A percentile compares a stretch with the other conserved stretches of the same genome.
These are phyloP conservation scores for Carapus acus DNA, from an alignment of 2,797 vertebrate species.

Conservation along the genomic window DNA sequence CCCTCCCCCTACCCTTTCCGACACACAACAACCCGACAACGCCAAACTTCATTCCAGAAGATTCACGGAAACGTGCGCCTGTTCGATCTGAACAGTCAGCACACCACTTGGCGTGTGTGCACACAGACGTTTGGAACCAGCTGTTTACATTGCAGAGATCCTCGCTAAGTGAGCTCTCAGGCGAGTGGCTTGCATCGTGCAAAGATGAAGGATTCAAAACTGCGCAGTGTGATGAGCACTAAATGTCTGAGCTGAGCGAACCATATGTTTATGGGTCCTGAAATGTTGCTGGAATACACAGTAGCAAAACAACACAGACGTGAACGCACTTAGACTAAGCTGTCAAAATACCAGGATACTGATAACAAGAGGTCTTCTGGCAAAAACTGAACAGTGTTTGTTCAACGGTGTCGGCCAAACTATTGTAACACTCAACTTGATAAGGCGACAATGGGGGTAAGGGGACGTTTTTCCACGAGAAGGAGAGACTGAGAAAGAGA, in stretches of 20 bases:
- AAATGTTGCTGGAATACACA: constrained; percentile 15
- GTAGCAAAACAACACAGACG: constrained; percentile 8
- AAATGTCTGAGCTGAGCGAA: constrained; percentile 3
- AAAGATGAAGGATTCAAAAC: background rate
- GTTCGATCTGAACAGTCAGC: background rate
- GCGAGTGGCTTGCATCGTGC: constrained; percentile 7
- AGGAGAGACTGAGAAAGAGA: background rate
- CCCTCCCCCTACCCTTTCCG: too few species aligned
- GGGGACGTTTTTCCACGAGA: constrained; percentile 23
- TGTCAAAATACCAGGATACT: constrained; percentile 21
- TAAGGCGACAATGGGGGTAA: constrained; percentile 20
- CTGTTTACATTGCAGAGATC: constrained; percentile 11
- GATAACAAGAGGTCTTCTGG: constrained; percentile 9
- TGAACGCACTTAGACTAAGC: background rate
- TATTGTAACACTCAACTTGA: constrained; percentile 36
- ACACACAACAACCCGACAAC: background rate
- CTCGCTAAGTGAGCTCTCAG: constrained; percentile 11
- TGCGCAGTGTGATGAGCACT: constrained; percentile 2
- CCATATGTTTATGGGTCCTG: too few species aligned
- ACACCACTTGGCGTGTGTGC: background rate
- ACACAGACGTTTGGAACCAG: background rate
- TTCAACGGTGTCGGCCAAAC: constrained; percentile 18
- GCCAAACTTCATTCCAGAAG: background rate
- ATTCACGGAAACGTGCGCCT: background rate
- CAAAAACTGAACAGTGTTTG: constrained; percentile 14